A percentile compares a stretch with the other conserved stretches of the same genome.
phyloP scores from a whole-genome alignment of 1,140 invertebrate species.

The Lucilia sericata region DNA sequence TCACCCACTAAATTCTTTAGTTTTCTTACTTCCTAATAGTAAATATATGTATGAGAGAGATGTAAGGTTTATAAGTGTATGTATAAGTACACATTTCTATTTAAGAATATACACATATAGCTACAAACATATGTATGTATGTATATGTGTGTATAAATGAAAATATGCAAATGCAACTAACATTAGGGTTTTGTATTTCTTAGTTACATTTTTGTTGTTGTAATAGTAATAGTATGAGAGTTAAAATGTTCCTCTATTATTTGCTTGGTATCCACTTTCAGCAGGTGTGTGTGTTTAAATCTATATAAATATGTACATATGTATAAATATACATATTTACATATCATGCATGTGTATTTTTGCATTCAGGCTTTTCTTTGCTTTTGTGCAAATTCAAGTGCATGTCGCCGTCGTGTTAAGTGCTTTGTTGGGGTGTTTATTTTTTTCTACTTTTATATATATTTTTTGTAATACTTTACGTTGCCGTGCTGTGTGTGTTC shows the following conservation, averaged over 20 bases:
- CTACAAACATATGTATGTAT: too few species aligned
- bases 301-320: not conserved
- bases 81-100: too few species aligned
- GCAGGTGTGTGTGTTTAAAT: not conserved
- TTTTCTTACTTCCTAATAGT: not conserved
- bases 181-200: constrained; percentile 8
- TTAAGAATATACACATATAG: too few species aligned
- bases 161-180: not conserved
- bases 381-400: constrained; percentile 61
- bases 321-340: not conserved
- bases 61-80: not conserved
- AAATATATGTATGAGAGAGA: not conserved
- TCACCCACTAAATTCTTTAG: not conserved
- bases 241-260: not conserved
- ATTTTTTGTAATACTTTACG: not conserved
- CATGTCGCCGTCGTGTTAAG: constrained; percentile 67
- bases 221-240: not conserved
- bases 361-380: not conserved
- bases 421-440: constrained; percentile 58
- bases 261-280: not conserved
- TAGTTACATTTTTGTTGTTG: not conserved
- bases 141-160: not conserved
- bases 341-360: not conserved
- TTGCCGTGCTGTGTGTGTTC: constrained; percentile 49
- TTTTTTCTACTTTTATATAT: not conserved